These are phyloP conservation scores for Microtus pennsylvanicus DNA, from an alignment of 2,113 vertebrate species.

Conservation along the genomic window DNA sequence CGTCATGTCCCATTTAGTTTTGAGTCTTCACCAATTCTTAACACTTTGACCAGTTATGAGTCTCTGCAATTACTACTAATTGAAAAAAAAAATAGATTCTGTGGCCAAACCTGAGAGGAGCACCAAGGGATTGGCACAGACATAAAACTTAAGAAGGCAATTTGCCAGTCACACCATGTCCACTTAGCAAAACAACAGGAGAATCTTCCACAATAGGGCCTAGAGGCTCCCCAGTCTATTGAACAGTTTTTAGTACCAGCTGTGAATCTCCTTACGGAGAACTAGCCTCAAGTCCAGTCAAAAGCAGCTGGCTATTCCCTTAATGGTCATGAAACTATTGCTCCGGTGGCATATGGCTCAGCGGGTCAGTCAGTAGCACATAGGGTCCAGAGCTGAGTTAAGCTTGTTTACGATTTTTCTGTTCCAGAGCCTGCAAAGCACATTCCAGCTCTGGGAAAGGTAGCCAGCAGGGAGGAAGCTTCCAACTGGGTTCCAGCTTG, in stretches of 20 bases:
- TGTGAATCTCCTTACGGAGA: not conserved
- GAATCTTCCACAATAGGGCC: not conserved
- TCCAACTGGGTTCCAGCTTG: not conserved
- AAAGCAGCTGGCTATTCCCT: not conserved
- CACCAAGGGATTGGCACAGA: not conserved
- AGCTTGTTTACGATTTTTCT: not conserved
- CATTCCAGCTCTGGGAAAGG: not conserved
- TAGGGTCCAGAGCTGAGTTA: not conserved
- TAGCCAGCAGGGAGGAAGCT: not conserved
- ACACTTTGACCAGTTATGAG: not conserved
- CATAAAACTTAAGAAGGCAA: not conserved
- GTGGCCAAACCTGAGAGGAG: not conserved
- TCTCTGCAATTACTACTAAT: not conserved
- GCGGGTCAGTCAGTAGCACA: not conserved
- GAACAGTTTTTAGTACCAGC: not conserved
- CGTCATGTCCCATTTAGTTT: not conserved
- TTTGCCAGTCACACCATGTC: not conserved
- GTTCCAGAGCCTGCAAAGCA: not conserved
- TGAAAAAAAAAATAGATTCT: not conserved
- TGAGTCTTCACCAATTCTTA: not conserved
- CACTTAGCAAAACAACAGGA: not conserved
- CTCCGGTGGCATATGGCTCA: not conserved
- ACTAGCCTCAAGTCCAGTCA: not conserved
- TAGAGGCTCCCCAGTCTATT: not conserved
- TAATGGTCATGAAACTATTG: not conserved